Evolutionary conservation across 2,797 vertebrate genomes (phyloP).

Genomic region (Typhlichthys subterraneus): DNA sequence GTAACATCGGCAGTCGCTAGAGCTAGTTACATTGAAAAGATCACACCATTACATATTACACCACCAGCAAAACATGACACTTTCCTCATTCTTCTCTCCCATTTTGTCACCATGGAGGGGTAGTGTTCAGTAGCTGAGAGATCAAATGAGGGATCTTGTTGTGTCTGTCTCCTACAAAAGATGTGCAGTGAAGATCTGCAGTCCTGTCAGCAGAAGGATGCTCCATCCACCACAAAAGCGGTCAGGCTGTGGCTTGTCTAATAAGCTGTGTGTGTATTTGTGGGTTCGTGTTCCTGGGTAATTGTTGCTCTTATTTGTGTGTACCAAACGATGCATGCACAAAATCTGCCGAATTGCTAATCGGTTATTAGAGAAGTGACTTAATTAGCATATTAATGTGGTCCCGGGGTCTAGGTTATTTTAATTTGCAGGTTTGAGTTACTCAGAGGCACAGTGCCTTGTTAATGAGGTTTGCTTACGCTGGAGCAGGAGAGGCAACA

Average conservation of each 20-base stretch:
- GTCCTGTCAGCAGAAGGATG: too few species aligned
- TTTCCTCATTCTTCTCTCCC: too few species aligned
- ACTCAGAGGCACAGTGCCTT: constrained; percentile 36
- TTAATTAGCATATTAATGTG: constrained; percentile 73
- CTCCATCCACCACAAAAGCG: too few species aligned
- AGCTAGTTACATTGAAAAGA: too few species aligned
- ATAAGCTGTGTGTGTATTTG: constrained; percentile 18
- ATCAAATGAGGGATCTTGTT: too few species aligned
- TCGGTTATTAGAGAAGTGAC: constrained; percentile 67
- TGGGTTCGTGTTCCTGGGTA: constrained; percentile 12
- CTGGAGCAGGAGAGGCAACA: constrained; percentile 27
- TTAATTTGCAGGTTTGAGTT: constrained; percentile 62
- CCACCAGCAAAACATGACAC: too few species aligned
- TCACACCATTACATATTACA: too few species aligned
- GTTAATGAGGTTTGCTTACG: constrained; percentile 55
- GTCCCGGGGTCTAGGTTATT: constrained; percentile 49
- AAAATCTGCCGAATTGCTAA: constrained; percentile 64
- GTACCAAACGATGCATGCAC: constrained; percentile 37
- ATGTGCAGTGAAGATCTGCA: too few species aligned
- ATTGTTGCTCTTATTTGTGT: constrained; percentile 50
- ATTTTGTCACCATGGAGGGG: too few species aligned
- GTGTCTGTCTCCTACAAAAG: too few species aligned
- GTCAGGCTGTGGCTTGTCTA: constrained; percentile 4
- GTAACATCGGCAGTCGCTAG: too few species aligned
- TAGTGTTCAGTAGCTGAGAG: too few species aligned